Percentiles rank a stretch among this genome's conserved stretches.
These are phyloP conservation scores for Accipiter virgatus DNA, from an alignment of 2,113 vertebrate genomes.

Conservation along the genomic window DNA sequence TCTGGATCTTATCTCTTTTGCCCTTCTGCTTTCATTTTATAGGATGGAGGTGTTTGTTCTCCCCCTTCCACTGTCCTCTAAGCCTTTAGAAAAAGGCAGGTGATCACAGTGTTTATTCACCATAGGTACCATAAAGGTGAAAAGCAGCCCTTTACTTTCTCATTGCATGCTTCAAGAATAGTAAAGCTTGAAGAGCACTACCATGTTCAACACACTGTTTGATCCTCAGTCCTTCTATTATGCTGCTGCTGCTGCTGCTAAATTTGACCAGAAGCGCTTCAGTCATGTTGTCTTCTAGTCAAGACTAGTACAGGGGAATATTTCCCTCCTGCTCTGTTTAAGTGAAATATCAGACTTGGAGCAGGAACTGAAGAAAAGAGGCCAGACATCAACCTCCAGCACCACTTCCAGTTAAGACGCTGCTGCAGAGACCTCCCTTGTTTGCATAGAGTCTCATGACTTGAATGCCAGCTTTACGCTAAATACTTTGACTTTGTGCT, in stretches of 20 bases:
- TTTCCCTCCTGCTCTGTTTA: background rate
- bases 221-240: background rate
- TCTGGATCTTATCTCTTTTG: background rate
- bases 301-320: background rate
- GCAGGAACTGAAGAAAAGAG: background rate
- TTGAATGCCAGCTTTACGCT: background rate
- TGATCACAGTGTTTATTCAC: background rate
- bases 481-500: background rate
- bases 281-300: background rate
- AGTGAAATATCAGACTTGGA: background rate
- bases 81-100: background rate
- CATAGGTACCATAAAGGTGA: background rate
- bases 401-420: background rate
- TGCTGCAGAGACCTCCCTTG: background rate
- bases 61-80: background rate
- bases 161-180: background rate
- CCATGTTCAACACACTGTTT: background rate
- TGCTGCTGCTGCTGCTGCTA: background rate
- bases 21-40: background rate
- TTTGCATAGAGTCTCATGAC: background rate
- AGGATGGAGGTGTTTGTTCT: background rate
- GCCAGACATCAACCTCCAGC: background rate
- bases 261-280: background rate
- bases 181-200: background rate
- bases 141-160: background rate